Base-by-base conservation (phyloP, 1,140 invertebrate genomes). In the Drosophila busckii region DNA sequence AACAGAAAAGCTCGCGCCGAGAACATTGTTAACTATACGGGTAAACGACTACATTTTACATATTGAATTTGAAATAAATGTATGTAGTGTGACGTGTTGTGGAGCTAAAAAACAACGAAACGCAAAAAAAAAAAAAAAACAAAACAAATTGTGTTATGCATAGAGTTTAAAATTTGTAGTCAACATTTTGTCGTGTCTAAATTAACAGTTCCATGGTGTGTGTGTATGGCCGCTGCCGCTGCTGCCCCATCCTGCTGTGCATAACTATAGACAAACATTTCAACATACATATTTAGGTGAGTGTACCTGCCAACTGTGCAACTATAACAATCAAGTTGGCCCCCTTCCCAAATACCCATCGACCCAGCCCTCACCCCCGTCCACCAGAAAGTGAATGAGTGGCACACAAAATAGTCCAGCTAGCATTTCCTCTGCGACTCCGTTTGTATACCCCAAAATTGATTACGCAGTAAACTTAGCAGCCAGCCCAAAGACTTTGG, bases 391-490 rank as follows among this genome's bases (percentile, higher is more conserved):
- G n/a, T n/a, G n/a, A n/a, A n/a, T n/a, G n/a, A n/a, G n/a, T n/a
- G n/a, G n/a, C n/a, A n/a, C n/a, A n/a, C n/a, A 59, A 78, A 62
- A 67, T 78, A 78, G 53, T 78, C 58, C 63, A 67, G 55, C 41
- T 48, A 48, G 50, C 38, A 22, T 35, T 31, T 22, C 1, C 4
- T 7, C 13, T 16, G 17, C 40, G 17, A 46, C 15, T 13, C 19
- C 8, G 2, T 15, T 2, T 16, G 12, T 20, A 34, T 46, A 22
- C 48, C 65, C 26, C 40, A 70, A 76, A 80, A 61, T 69, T 80
- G 73, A 80, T 80, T 80, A 82, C 75, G 73, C 73, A 82, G 75
- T 82, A 61, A 45, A 59, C 20, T 22, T 19, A 38, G 26, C 42
- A 38, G 23, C 34, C 25, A 54, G 54, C 23, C 32, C 41, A 10